Evolutionary conservation across 2,888 invertebrate genomes (phyloP), one percentile per base, ranked within the genome.

Genomic region (Protonemura montana): DNA sequence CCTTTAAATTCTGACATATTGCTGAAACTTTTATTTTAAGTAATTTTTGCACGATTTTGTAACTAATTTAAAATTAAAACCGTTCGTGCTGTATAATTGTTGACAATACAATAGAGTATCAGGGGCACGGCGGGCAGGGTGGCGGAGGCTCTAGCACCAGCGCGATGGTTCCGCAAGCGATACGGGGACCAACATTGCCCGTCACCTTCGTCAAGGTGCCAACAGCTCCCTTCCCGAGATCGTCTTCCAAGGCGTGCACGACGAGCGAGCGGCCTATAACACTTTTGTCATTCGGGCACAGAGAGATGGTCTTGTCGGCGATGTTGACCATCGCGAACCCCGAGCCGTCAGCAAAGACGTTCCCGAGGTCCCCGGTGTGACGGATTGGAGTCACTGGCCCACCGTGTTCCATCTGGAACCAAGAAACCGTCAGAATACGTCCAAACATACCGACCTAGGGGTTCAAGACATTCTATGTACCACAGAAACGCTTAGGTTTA

Each of bases 101-200:
- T n/a, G n/a, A n/a, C 76, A 21, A 5, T 76, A 21, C 21, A 25
- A 21, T 13, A 21, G 2, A 10, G 76, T 3, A 2, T 21, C n/a
- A 25, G 5, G 76, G 76, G 5, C 76, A 5, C 76, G 5, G 76
- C 7, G 21, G 76, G 5, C 26, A 21, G 26, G 26, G 26, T 21
- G 76, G 5, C 76, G 16, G 76, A 59, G 83, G 13, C 42, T 28
- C 26, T 25, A 42, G 83, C 42, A n/a, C n/a, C n/a, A n/a, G 28
- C 13, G 10, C 96, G 90, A 97, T 95, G 90, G 97, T 94, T 81
- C 97, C 97, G 89, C 98, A 98, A 10, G 95, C 97, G 82, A 95
- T 92, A 87, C 97, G 93, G 0, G 80, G 6, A 3, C 80, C 80
- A 0, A 28, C 80, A 28, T 2, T 5, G 80, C 26, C 80, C 80